Evolutionary conservation across 2,113 vertebrate species (phyloP).

Genomic region (Rhinopomastus cyanomelas): DNA sequence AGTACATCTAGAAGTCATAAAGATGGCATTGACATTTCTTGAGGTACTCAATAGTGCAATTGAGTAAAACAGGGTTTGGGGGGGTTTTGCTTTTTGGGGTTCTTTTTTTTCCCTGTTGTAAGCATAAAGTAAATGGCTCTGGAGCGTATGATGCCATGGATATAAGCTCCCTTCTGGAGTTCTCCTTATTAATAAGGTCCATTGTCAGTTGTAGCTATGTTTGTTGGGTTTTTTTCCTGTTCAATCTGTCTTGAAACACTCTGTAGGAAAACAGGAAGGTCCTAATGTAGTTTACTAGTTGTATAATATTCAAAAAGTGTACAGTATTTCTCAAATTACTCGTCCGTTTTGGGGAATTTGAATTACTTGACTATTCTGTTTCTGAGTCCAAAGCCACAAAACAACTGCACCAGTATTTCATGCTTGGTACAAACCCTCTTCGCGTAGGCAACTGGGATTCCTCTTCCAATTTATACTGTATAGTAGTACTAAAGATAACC

Average conservation of each 20-base stretch:
- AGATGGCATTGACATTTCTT: slow-evolving; percentile 36
- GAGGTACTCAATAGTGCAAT: slow-evolving; percentile 79
- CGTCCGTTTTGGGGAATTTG: slow-evolving; percentile 70
- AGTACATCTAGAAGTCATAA: slow-evolving; percentile 12
- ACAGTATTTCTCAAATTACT: slow-evolving; percentile 66
- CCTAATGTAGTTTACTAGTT: slow-evolving; percentile 59
- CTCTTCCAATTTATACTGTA: slow-evolving; percentile 64
- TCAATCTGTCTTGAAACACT: slow-evolving; percentile 48
- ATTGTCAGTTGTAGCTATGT: slow-evolving; percentile 40
- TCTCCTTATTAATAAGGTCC: slow-evolving; percentile 18
- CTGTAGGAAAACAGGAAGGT: slow-evolving; percentile 42
- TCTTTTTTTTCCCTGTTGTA: slow-evolving; percentile 29
- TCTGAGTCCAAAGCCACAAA: slow-evolving; percentile 58
- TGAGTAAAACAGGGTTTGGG: slow-evolving; percentile 72
- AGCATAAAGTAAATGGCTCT: slow-evolving; percentile 39
- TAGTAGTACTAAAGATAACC: slow-evolving; percentile 46
- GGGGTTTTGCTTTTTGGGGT: neutral
- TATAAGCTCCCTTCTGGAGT: neutral
- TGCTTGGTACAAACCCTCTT: slow-evolving; percentile 66
- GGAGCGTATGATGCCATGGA: neutral
- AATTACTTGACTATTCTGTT: slow-evolving; percentile 77
- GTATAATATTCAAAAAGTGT: slow-evolving; percentile 57
- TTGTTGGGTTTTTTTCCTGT: slow-evolving; percentile 19
- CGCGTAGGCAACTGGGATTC: slow-evolving; percentile 65
- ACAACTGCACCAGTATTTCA: slow-evolving; percentile 54